Percentiles rank a stretch among this genome's conserved stretches.
Conservation (phyloP, 2,797 vertebrate genomes). For the Falco rusticolus region DNA sequence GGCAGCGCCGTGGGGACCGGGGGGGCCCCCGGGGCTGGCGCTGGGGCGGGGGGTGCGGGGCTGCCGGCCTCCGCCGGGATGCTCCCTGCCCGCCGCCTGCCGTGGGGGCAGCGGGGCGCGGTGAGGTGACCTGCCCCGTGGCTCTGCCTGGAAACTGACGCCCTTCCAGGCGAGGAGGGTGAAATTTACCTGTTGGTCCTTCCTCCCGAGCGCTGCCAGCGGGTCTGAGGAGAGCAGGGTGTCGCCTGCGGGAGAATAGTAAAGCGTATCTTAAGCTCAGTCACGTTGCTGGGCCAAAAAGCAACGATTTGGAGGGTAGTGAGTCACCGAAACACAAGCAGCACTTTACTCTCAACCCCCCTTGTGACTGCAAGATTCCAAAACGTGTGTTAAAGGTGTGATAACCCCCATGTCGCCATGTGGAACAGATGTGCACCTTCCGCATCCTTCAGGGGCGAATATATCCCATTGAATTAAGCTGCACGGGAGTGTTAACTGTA, state of each 20-base stretch:
- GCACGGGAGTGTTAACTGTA: background rate
- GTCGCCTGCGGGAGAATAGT: background rate
- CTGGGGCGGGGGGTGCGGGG: background rate
- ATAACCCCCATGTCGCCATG: background rate
- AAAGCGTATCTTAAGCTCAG: rapidly evolving
- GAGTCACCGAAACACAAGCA: background rate
- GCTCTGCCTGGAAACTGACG: background rate
- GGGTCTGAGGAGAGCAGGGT: rapidly evolving
- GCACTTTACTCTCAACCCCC: background rate
- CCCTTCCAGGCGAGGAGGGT: background rate
- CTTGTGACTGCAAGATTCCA: background rate
- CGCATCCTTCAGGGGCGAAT: background rate
- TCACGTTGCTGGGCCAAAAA: background rate
- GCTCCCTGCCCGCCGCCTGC: rapidly evolving
- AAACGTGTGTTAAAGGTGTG: background rate
- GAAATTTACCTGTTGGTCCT: background rate
- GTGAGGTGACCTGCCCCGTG: rapidly evolving
- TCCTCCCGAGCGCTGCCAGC: background rate
- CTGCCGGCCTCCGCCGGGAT: rapidly evolving
- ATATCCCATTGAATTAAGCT: background rate
- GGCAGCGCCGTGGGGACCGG: background rate
- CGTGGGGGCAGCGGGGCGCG: rapidly evolving
- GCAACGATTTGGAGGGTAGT: background rate
- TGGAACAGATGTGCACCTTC: background rate
- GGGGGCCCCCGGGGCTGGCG: background rate